Conservation (phyloP, 1,140 invertebrate species). For the Drosophila ohnishii region DNA sequence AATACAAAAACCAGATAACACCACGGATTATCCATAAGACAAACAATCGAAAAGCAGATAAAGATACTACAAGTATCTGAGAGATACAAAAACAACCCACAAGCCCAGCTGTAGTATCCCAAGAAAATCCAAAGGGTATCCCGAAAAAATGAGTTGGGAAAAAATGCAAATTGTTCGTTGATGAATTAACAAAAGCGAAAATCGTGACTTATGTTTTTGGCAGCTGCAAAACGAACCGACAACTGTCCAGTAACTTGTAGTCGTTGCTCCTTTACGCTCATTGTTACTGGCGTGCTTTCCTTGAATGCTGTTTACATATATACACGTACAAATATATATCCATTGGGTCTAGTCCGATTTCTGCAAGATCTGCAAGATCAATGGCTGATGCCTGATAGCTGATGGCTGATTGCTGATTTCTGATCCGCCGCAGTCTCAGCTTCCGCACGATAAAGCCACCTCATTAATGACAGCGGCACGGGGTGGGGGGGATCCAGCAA, state of each 20-base stretch:
- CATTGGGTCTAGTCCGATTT: slow-evolving; percentile 60
- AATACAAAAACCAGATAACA: neutral
- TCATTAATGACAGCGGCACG: slow-evolving; percentile 59
- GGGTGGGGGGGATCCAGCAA: too few relatives aligned
- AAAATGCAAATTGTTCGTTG: slow-evolving; percentile 82
- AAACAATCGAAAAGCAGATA: neutral
- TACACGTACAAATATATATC: neutral
- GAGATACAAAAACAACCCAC: neutral
- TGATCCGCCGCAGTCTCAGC: slow-evolving; percentile 19
- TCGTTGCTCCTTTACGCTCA: slow-evolving; percentile 24
- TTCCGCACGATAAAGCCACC: slow-evolving; percentile 67
- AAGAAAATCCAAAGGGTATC: slow-evolving; percentile 26
- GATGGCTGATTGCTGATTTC: slow-evolving; percentile 5
- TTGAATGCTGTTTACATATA: slow-evolving; percentile 1
- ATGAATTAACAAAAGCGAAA: slow-evolving; percentile 82
- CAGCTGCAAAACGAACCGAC: slow-evolving; percentile 69
- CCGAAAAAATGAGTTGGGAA: slow-evolving; percentile 53
- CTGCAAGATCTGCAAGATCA: slow-evolving; percentile 62
- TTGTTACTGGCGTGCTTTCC: slow-evolving; percentile 19
- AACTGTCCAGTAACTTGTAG: slow-evolving; percentile 55
- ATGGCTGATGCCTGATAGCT: slow-evolving; percentile 20
- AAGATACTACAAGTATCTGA: neutral
- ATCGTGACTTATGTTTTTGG: slow-evolving; percentile 83
- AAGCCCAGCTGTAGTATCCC: neutral
- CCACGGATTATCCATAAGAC: neutral